phyloP scores from a whole-genome alignment of 2,888 invertebrate species.

The Teleiodes luculella region DNA sequence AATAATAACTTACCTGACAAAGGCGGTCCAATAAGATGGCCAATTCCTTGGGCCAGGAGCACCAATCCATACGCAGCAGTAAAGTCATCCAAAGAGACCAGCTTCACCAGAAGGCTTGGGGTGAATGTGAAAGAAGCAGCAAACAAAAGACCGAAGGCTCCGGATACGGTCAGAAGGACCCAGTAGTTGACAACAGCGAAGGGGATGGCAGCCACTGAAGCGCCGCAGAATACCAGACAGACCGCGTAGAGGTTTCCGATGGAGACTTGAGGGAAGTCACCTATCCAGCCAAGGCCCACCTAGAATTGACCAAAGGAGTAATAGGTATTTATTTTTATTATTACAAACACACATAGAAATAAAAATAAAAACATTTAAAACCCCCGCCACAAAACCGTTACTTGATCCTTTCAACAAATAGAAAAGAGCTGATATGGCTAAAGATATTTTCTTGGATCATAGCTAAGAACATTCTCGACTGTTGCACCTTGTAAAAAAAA shows the following conservation, averaged over 20 bases:
- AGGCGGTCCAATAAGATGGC: constrained; percentile 94
- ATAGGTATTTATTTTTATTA: neutral
- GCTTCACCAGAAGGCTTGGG: constrained; percentile 91
- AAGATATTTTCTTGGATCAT: neutral
- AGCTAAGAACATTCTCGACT: no score
- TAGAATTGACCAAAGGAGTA: constrained; percentile 51
- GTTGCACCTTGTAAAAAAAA: no score
- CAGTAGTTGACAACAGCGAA: constrained; percentile 69
- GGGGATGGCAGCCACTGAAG: constrained; percentile 81
- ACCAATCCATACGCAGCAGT: constrained; percentile 95
- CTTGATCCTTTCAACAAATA: no score
- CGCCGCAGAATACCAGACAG: constrained; percentile 84
- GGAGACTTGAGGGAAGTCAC: constrained; percentile 91
- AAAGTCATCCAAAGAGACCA: constrained; percentile 93
- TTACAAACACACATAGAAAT: neutral
- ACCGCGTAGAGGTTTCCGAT: constrained; percentile 89
- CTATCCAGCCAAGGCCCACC: constrained; percentile 91
- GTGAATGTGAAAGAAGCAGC: constrained; percentile 95
- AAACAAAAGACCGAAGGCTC: constrained; percentile 90
- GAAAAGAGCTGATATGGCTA: neutral
- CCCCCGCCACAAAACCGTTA: no score
- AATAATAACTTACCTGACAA: constrained; percentile 84
- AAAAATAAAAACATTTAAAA: neutral
- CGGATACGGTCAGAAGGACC: constrained; percentile 71
- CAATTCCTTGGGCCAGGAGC: constrained; percentile 93